Percentiles rank a stretch among this genome's conserved stretches.
Conservation (phyloP, 2,113 vertebrate genomes). For the Azemiops feae region DNA sequence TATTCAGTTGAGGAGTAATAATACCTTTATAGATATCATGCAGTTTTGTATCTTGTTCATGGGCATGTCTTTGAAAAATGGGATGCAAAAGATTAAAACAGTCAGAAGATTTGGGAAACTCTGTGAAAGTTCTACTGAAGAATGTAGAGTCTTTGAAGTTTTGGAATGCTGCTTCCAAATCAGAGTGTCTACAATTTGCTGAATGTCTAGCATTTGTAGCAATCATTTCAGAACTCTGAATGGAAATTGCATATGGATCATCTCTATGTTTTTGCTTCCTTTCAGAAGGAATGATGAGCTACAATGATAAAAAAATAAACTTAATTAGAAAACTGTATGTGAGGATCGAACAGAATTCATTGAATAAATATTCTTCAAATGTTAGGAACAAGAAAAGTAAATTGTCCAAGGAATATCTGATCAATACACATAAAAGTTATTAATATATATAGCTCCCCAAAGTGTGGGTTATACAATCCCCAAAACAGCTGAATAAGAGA, state of each 20-base stretch:
- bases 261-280: conserved; percentile 82
- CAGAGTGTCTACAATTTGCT: conserved; percentile 86
- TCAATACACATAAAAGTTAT: neutral
- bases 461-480: neutral
- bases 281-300: conserved; percentile 91
- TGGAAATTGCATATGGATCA: conserved; percentile 85
- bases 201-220: conserved; percentile 93
- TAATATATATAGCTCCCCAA: neutral
- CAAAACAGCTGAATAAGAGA: neutral
- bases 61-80: conserved; percentile 92
- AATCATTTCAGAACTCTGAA: conserved; percentile 97
- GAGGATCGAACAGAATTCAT: conserved; percentile 19
- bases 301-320: conserved; percentile 44
- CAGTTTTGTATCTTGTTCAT: conserved; percentile 92
- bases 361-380: neutral
- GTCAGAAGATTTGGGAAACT: conserved; percentile 74
- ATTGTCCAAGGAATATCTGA: neutral
- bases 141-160: conserved; percentile 89
- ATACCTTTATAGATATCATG: conserved; percentile 91
- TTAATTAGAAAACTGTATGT: conserved; percentile 20
- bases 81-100: conserved; percentile 86
- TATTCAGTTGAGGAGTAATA: conserved; percentile 77
- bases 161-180: conserved; percentile 89
- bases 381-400: neutral
- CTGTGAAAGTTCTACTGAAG: conserved; percentile 81